Evolutionary conservation across 1,140 invertebrate genomes (phyloP).

Genomic region (Lineus longissimus): DNA sequence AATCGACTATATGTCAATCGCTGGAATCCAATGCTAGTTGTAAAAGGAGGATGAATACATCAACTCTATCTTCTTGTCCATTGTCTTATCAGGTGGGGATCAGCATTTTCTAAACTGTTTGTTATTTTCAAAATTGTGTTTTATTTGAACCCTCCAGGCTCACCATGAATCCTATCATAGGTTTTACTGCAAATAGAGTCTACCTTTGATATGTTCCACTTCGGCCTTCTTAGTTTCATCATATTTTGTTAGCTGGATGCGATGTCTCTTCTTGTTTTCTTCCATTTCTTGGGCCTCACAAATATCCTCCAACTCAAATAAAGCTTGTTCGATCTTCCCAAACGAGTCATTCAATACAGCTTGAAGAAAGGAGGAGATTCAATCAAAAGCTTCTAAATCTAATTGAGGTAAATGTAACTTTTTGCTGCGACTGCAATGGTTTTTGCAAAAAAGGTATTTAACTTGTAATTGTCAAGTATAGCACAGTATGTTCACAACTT

Average conservation of each 20-base stretch:
- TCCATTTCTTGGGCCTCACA: slow-evolving; percentile 65
- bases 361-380: slow-evolving; percentile 29
- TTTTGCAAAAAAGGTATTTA: too few species aligned
- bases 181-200: too few species aligned
- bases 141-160: too few species aligned
- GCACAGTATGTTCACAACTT: too few species aligned
- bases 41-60: too few species aligned
- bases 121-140: too few species aligned
- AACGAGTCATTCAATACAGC: slow-evolving; percentile 62
- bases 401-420: neutral
- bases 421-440: neutral
- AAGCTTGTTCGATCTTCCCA: slow-evolving; percentile 62
- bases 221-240: slow-evolving; percentile 63
- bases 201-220: slow-evolving; percentile 60
- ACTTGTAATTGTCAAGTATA: too few species aligned
- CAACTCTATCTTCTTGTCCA: too few species aligned
- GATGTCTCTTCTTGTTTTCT: slow-evolving; percentile 62
- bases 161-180: too few species aligned
- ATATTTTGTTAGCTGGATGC: slow-evolving; percentile 64
- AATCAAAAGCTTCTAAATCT: neutral
- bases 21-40: too few species aligned
- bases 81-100: too few species aligned
- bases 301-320: slow-evolving; percentile 63
- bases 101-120: too few species aligned
- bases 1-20: neutral